phyloP scores from a whole-genome alignment of 1,140 invertebrate genomes.

The Probaryconus sp. region DNA sequence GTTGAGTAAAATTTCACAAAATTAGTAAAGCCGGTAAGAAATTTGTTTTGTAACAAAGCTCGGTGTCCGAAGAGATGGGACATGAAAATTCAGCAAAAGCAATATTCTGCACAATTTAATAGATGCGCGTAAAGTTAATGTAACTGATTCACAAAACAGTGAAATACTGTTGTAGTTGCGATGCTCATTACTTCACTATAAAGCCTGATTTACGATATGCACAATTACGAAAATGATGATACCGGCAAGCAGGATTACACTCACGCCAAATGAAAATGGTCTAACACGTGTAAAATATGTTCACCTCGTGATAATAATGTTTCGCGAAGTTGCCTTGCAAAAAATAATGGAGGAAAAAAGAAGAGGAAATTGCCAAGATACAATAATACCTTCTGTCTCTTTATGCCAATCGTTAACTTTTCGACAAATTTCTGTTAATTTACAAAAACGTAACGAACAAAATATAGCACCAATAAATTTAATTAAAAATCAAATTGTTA shows the following conservation, averaged over 20 bases:
- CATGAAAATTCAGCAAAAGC: neutral
- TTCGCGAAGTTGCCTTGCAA: neutral
- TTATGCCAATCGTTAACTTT: too few species aligned
- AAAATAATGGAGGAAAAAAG: neutral
- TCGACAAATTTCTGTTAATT: too few species aligned
- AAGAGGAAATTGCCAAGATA: too few species aligned
- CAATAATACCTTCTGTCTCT: too few species aligned
- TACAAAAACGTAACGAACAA: too few species aligned
- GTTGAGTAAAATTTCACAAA: too few species aligned
- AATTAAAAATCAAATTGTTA: too few species aligned
- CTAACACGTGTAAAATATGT: conserved; percentile 40
- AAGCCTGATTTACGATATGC: conserved; percentile 57
- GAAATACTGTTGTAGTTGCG: conserved; percentile 45
- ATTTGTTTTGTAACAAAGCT: neutral
- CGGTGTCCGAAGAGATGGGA: neutral
- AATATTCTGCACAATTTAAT: conserved; percentile 38
- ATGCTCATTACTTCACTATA: conserved; percentile 43
- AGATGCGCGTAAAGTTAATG: conserved; percentile 36
- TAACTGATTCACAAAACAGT: conserved; percentile 47
- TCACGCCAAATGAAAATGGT: conserved; percentile 31
- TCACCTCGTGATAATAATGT: conserved; percentile 30
- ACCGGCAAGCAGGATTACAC: conserved; percentile 29
- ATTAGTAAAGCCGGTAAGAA: too few species aligned
- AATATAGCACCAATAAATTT: too few species aligned
- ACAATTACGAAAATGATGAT: conserved; percentile 47